Base-by-base conservation (phyloP, 64 coral and sea anemone species). In the Pocillopora verrucosa region DNA sequence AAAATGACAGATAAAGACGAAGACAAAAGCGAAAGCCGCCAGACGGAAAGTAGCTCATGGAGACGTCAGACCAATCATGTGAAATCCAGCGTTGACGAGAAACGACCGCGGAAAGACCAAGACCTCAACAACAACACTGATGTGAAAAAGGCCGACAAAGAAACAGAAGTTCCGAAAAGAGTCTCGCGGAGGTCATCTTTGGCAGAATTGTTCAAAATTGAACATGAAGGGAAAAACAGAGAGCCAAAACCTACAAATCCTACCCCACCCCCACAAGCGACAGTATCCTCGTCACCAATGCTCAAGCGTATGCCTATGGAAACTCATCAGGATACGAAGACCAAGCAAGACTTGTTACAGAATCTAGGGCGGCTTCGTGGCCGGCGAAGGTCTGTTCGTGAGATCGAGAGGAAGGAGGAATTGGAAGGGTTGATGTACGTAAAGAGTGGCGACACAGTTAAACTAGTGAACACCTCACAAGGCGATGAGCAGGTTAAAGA, bases 341-440 rank as follows among this genome's bases (percentile, higher is more conserved):
- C 91, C 26, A 96, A 96, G 45, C 84, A 96, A 26, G 95, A 96
- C 76, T 64, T 96, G 60, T 87, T 96, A 70, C 85, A 91, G 77
- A 96, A 96, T 88, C 77, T 96, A 60, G 92, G 95, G 34, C 76
- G 88, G 5, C 36, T 96, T 45, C 88, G 95, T 15, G 65, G 92
- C 72, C 82, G 95, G 19, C 73, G 95, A 13, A 80, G 95, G 57
- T 96, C 95, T 25, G 78, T 96, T 70, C 95, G 95, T 75, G 95
- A 96, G 83, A 83, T 96, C 34, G 91, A 96, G 80, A 96, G 69
- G 72, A 93, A 88, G 19, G 95, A 96, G 36, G 95, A 96, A 38
- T 59, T 96, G 83, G 95, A 96, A 1, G 95, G 95, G 35, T 78
- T 96, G 11, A 96, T 96, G 95, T 96, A 96, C 45, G 95, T 96